Evolutionary conservation across 2,888 invertebrate species (phyloP), one percentile per base, ranked within the genome.

Genomic region (Frankliniella intonsa): DNA sequence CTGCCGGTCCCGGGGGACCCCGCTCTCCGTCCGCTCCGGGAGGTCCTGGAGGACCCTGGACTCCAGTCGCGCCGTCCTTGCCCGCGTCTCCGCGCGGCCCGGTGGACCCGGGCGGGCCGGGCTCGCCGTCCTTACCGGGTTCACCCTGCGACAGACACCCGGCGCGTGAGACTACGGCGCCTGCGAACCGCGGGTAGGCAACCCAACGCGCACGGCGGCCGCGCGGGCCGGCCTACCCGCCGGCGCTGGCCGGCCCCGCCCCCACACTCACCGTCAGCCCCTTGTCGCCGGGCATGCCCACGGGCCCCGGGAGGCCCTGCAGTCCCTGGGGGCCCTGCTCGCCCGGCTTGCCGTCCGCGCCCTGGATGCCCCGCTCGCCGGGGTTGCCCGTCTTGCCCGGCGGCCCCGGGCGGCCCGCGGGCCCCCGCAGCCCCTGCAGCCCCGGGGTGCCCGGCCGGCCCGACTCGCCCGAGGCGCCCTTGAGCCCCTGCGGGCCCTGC

Each of bases 71-170:
- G 19, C 96, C 95, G 86, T 94, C 93, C 87, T 94, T 93, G 7
- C 95, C 95, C 65, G 93, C 90, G 85, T 94, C 94, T 65, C 95
- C 96, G 86, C 94, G 91, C 10, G 94, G 94, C 14, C 97, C 97
- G 62, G 91, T 89, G 0, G 91, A 89, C 17, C 96, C 96, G n/a
- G 91, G 90, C 76, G 90, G 91, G 12, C 96, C 96, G 25, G 91
- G 89, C 84, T 94, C 94, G 38, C 95, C 95, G 86, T 95, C 94
- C 89, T 93, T 94, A 50, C 95, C 95, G 69, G 93, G 87, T 86
- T 94, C 94, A 38, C 95, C 95, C 94, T 93, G 84, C 80, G 81
- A 82, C 27, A 49, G 25, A 80, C 38, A 38, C 38, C 38, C 38
- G 38, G 38, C 38, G 38, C 38, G 38, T 38, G 3, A 10, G 9